phyloP scores from a whole-genome alignment of 2,113 vertebrate genomes.

The Notiomystis cincta region DNA sequence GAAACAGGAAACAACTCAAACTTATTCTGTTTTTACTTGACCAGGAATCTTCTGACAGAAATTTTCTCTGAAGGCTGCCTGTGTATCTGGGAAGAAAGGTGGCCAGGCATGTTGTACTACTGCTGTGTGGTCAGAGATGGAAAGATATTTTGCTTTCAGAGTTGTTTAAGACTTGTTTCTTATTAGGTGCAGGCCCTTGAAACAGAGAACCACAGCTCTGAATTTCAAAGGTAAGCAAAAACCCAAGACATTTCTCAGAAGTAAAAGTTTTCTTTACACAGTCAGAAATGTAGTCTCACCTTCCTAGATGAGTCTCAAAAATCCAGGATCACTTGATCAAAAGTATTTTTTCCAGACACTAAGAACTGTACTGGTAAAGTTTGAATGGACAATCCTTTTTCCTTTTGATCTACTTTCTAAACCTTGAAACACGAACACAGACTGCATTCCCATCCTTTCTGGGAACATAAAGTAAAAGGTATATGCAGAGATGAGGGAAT shows the following conservation, averaged over 20 bases:
- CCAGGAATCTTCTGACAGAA: not conserved
- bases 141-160: not conserved
- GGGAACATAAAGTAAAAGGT: not conserved
- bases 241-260: not conserved
- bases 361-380: not conserved
- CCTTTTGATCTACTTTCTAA: not conserved
- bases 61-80: constrained; percentile 1
- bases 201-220: not conserved
- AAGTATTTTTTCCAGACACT: not conserved
- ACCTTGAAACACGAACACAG: not conserved
- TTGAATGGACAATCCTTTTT: not conserved
- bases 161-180: not conserved
- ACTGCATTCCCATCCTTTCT: not conserved
- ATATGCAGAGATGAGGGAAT: not conserved
- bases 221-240: not conserved
- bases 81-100: not conserved
- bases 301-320: not conserved
- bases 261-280: not conserved
- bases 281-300: not conserved
- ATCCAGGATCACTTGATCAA: not conserved
- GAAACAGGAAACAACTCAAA: constrained; percentile 40
- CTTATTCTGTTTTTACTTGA: constrained; percentile 25
- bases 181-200: not conserved
- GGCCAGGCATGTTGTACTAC: not conserved
- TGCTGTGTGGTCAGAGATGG: not conserved